A percentile compares a stretch with the other conserved stretches of the same genome.
These are phyloP conservation scores for Galerucella calmariensis DNA, from an alignment of 2,888 invertebrate species.

Conservation along the genomic window DNA sequence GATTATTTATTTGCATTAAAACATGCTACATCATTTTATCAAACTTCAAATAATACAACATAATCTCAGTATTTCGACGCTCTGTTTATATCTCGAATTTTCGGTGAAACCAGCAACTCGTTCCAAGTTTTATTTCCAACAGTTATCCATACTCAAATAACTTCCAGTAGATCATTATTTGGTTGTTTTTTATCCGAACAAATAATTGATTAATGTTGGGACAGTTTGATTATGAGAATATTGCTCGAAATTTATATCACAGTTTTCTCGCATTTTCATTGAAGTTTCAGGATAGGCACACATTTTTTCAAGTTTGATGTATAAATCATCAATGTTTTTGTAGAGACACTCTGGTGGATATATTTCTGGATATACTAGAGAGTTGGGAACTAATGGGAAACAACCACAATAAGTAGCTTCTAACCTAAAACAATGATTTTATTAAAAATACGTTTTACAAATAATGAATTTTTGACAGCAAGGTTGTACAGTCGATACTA, in stretches of 20 bases:
- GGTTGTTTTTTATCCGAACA: not conserved
- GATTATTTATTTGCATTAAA: too few species aligned
- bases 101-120: too few species aligned
- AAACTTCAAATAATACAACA: too few species aligned
- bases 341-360: slow-evolving; percentile 73
- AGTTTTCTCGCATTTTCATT: slow-evolving; percentile 57
- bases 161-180: not conserved
- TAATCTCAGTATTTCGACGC: too few species aligned
- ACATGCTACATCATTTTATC: too few species aligned
- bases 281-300: slow-evolving; percentile 66
- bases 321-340: slow-evolving; percentile 69
- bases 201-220: slow-evolving; percentile 31
- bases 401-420: slow-evolving; percentile 79
- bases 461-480: not conserved
- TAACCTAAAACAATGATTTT: slow-evolving; percentile 65
- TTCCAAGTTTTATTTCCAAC: too few species aligned
- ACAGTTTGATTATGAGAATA: slow-evolving; percentile 48
- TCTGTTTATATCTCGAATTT: too few species aligned
- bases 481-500: too few species aligned
- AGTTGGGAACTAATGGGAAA: slow-evolving; percentile 75
- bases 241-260: slow-evolving; percentile 63
- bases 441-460: not conserved
- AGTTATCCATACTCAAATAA: too few species aligned
- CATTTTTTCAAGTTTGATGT: slow-evolving; percentile 68
- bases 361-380: slow-evolving; percentile 79